Evolutionary conservation across 2,888 invertebrate species (phyloP), one percentile per base, ranked within the genome.

Genomic region (Caenorhabditis zanzibari): DNA sequence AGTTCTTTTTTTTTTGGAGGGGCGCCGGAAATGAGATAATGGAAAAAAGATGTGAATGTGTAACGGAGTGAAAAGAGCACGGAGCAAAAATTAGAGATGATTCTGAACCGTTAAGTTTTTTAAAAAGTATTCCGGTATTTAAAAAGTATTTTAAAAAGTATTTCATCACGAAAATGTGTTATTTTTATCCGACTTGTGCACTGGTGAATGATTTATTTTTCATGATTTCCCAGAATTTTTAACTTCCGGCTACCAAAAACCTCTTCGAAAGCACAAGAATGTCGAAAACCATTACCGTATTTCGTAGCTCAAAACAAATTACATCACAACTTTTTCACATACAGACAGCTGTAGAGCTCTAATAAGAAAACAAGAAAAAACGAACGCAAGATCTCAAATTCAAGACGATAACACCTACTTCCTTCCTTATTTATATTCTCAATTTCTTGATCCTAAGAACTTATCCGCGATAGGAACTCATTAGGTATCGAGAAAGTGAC

Each of bases 1-100:
- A 73, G 71, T 38, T 35, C 32, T 56, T 28, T 56, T 38, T 5
- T 54, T 35, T 5, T 9, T n/a, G n/a, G 22, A 35, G 38, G 47
- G 68, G 38, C 35, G 24, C 59, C 59, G 76, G 77, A 77, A 77
- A 71, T 69, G 61, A 63, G 69, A 77, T 63, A 69, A 69, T 61
- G 61, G 68, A 58, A 68, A 56, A 52, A 66, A 54, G 59, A 54
- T 52, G 74, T 32, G 41, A n/a, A 47, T 61, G 32, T 49, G 32
- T 47, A 54, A 26, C 26, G 69, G 47, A 44, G 16, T 32, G 10
- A 35, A 52, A 49, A 61, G 68, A 68, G 68, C 32, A 59, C 59
- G 72, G 35, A 61, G 35, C 73, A 61, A 52, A 61, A 61, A 61
- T 59, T 59, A 59, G 19, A 49, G 49, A 61, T 61, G 35, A 47